Base-by-base conservation (phyloP, 2,888 invertebrate genomes). In the Trachelus stipa region DNA sequence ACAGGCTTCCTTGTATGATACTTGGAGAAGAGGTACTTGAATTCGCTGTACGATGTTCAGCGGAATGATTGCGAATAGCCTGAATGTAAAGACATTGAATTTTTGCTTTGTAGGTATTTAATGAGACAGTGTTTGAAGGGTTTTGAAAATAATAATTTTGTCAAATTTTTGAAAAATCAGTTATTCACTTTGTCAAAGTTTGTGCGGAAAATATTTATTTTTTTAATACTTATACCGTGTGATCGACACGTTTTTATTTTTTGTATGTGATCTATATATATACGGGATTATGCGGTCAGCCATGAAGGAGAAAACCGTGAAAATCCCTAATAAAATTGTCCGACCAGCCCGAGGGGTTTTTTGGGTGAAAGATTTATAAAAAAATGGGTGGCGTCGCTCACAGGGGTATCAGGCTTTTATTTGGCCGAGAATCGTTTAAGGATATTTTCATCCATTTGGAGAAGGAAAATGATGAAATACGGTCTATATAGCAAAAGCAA, bases 311-410 rank as follows among this genome's bases (percentile, higher is more conserved):
- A 71, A 34, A 15, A 12, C 30, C 71, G 33, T 9, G 71, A 34
- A 71, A 71, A 71, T 15, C 31, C 31, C 33, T 71, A 71, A 71
- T 30, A 71, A 71, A 30, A 71, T 31, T 71, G 71, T 71, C 71
- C 71, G 33, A 12, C 12, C 31, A 34, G 33, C 12, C 33, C 31
- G 71, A 71, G 33, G 23, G 33, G 31, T 23, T 40, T 15, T 15
- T 23, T 1, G 56, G 56, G 23, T 23, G 23, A 23, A 56, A 56
- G 56, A 56, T 56, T 56, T 56, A 23, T 56, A 40, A 15, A 40
- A 23, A 56, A 56, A 56, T 35, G 3, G 35, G 23, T 23, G 15
- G 1, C 23, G 2, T 23, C 9, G 23, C 6, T 23, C 56, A 23
- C 23, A 56, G 23, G 23, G 56, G 23, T 56, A 56, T 9, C 56